Evolutionary conservation across 1,140 invertebrate species (phyloP).

Genomic region (Leptinotarsa defecta): DNA sequence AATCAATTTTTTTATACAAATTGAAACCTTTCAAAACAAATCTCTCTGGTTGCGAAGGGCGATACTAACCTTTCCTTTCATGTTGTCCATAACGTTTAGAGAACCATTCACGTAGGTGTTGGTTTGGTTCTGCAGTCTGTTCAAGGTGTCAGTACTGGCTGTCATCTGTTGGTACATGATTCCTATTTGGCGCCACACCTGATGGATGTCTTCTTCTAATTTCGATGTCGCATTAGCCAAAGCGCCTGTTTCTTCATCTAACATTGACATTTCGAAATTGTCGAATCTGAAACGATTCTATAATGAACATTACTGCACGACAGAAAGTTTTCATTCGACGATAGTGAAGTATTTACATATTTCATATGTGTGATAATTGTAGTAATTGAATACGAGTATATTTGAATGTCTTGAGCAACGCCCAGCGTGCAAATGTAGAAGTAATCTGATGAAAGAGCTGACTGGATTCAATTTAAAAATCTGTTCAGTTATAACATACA

Average conservation of each 20-base stretch:
- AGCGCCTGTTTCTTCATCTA: slow-evolving; percentile 75
- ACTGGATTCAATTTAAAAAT: no score
- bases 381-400: no score
- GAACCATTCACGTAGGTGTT: slow-evolving; percentile 82
- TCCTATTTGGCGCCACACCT: slow-evolving; percentile 86
- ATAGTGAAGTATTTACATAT: no score
- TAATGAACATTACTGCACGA: background rate
- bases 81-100: slow-evolving; percentile 76
- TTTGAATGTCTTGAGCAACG: no score
- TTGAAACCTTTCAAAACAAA: no score
- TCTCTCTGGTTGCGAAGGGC: no score
- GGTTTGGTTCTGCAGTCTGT: slow-evolving; percentile 77
- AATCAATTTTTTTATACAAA: no score
- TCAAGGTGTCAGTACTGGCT: slow-evolving; percentile 73
- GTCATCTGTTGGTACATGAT: slow-evolving; percentile 86
- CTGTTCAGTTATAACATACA: no score
- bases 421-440: no score
- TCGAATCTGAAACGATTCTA: slow-evolving; percentile 64
- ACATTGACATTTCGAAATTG: slow-evolving; percentile 68
- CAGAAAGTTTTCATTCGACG: background rate
- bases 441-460: no score
- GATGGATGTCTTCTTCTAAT: slow-evolving; percentile 81
- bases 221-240: slow-evolving; percentile 75
- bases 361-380: no score
- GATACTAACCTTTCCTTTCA: slow-evolving; percentile 73